Base-by-base conservation (phyloP, 2,888 invertebrate genomes). In the Limenitis camilla region DNA sequence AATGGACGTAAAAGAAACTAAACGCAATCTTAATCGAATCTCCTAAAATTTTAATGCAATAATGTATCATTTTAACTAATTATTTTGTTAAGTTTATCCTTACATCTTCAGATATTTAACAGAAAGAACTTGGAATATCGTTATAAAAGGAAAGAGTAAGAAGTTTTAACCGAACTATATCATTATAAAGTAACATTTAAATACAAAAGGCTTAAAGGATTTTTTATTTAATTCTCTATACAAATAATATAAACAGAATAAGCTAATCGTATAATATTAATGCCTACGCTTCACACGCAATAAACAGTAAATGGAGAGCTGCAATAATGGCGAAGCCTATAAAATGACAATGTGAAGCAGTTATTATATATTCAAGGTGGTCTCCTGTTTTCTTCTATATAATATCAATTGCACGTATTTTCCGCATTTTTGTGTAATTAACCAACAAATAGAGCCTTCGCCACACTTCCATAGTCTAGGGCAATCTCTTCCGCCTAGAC, bases 341-440 rank as follows among this genome's bases (percentile, higher is more conserved):
- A 52, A 52, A 52, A 49, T 51, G 49, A 58, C 46, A 49, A 55
- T 51, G 44, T 46, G 49, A 53, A 53, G 49, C 40, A 43, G 42
- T 55, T 49, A 61, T 62, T 57, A 58, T 56, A 61, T 61, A 59
- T 56, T 55, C 60, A 60, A 61, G 61, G 60, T 39, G 51, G 52
- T 60, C 57, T 50, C 56, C 57, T 52, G 49, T 59, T 58, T 56
- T 55, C 59, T 59, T 54, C 53, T 43, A 52, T 6, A 6, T 10
- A 49, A 45, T 52, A 49, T 52, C 40, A 48, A 40, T 51, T 53
- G 38, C 40, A 43, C 42, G 33, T 38, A 50, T 48, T 58, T 59
- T 59, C 57, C 59, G 60, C 59, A 61, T 59, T 61, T 59, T 59
- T 61, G 48, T 55, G 55, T 55, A 61, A 61, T 54, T 53, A 55